Conservation (phyloP, 1,140 invertebrate genomes). For the Druon quercuslanigerum region DNA sequence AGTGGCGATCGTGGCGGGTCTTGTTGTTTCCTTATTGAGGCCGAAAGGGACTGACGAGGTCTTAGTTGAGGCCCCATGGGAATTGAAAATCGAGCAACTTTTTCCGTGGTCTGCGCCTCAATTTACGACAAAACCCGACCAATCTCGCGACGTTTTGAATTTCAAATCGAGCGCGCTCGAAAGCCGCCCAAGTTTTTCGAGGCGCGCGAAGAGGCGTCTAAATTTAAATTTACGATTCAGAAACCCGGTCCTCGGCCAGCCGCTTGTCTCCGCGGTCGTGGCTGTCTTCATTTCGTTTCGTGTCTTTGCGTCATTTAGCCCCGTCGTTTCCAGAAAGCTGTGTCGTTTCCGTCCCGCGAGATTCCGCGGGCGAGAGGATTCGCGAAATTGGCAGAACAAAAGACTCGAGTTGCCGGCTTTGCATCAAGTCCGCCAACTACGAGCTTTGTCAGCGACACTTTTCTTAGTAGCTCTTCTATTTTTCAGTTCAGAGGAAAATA, state of each 20-base stretch:
- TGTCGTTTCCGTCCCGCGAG: constrained; percentile 1
- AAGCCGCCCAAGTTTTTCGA: constrained; percentile 38
- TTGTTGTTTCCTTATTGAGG: constrained; percentile 49
- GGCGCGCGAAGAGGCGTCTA: constrained; percentile 31
- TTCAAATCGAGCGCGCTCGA: constrained; percentile 38
- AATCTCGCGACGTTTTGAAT: constrained; percentile 47
- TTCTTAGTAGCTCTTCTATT: constrained; percentile 25
- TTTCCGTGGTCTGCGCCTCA: constrained; percentile 44
- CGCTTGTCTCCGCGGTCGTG: constrained; percentile 13
- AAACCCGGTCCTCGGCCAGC: constrained; percentile 3
- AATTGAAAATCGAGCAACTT: constrained; percentile 53
- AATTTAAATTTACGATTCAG: constrained; percentile 42
- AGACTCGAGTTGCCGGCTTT: not conserved
- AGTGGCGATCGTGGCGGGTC: constrained; percentile 31
- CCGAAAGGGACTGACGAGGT: constrained; percentile 28
- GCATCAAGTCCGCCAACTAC: constrained; percentile 1
- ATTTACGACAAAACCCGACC: constrained; percentile 49
- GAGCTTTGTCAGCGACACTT: constrained; percentile 27
- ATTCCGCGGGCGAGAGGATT: not conserved
- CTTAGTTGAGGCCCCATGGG: constrained; percentile 35
- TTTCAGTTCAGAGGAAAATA: constrained; percentile 10
- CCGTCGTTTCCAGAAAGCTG: constrained; percentile 24
- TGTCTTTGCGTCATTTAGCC: constrained; percentile 17
- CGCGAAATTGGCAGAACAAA: constrained; percentile 26
- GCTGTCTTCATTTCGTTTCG: constrained; percentile 16